phyloP scores from a whole-genome alignment of 2,113 vertebrate species.

The Ciconia boyciana region DNA sequence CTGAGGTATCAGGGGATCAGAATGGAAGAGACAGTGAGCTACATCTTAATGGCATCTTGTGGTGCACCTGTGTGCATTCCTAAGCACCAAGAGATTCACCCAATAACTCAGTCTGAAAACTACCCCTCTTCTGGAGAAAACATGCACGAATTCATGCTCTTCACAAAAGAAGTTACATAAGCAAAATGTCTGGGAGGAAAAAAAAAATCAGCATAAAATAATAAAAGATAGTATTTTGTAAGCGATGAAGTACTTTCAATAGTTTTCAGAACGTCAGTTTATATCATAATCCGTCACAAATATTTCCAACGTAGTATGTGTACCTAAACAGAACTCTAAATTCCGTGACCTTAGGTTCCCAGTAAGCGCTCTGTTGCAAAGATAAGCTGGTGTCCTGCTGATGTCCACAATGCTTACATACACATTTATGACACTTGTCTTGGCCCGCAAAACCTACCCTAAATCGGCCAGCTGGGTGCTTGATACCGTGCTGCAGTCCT shows the following conservation, averaged over 20 bases:
- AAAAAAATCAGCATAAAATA: background rate
- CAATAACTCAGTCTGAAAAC: rapidly evolving
- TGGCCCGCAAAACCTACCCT: background rate
- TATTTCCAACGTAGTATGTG: rapidly evolving
- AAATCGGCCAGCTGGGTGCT: background rate
- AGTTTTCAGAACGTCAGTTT: background rate
- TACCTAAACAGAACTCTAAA: background rate
- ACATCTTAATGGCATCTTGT: background rate
- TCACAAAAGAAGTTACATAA: background rate
- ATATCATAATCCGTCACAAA: rapidly evolving
- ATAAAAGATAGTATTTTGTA: background rate
- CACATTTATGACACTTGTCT: rapidly evolving
- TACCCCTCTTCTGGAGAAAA: background rate
- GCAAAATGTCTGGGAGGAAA: background rate
- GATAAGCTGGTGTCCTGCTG: background rate
- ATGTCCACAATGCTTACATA: rapidly evolving
- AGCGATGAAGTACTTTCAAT: rapidly evolving
- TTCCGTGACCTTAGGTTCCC: background rate
- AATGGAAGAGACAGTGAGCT: background rate
- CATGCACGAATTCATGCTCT: rapidly evolving
- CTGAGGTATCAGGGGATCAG: background rate
- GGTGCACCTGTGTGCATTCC: background rate
- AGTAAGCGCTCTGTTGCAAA: background rate
- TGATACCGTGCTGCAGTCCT: background rate
- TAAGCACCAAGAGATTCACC: background rate